Percentiles rank a stretch among this genome's conserved stretches.
Evolutionary conservation across 1,140 invertebrate species (phyloP).

Genomic region (Charaxes varanes): DNA sequence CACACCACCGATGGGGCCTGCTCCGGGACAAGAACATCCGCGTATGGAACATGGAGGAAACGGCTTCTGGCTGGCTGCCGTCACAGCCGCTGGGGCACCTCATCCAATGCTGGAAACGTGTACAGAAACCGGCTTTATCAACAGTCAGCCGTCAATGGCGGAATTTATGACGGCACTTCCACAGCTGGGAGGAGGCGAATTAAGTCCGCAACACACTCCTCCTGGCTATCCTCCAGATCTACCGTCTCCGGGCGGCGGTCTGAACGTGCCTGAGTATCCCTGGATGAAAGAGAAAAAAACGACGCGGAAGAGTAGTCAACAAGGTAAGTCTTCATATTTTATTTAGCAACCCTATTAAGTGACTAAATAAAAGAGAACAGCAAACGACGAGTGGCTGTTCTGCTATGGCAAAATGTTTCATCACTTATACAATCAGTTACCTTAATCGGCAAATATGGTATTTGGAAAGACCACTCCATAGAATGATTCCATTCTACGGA

Average conservation of each 20-base stretch:
- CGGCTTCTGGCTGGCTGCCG: constrained; percentile 69
- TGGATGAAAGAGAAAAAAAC: constrained; percentile 99
- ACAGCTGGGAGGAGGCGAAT: constrained; percentile 78
- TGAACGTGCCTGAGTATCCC: constrained; percentile 93
- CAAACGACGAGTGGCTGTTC: no score
- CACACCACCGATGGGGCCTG: constrained; percentile 58
- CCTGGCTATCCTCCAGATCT: constrained; percentile 76
- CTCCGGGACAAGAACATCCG: constrained; percentile 47
- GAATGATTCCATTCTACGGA: not conserved
- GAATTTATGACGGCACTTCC: constrained; percentile 91
- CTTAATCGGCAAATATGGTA: no score
- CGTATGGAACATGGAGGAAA: constrained; percentile 64
- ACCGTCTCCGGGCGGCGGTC: constrained; percentile 78
- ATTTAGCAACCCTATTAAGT: no score
- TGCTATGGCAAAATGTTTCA: no score
- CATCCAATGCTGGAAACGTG: constrained; percentile 67
- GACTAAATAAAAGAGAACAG: no score
- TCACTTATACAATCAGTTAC: no score
- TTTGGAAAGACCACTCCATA: not conserved
- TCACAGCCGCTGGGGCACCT: constrained; percentile 64
- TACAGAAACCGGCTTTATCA: constrained; percentile 91
- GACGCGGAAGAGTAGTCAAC: constrained; percentile 89
- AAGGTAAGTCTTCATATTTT: constrained; percentile 80
- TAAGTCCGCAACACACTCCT: constrained; percentile 74
- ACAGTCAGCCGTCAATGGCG: constrained; percentile 93